phyloP scores from a whole-genome alignment of 1,140 invertebrate species.

The Drosophila murphyi region DNA sequence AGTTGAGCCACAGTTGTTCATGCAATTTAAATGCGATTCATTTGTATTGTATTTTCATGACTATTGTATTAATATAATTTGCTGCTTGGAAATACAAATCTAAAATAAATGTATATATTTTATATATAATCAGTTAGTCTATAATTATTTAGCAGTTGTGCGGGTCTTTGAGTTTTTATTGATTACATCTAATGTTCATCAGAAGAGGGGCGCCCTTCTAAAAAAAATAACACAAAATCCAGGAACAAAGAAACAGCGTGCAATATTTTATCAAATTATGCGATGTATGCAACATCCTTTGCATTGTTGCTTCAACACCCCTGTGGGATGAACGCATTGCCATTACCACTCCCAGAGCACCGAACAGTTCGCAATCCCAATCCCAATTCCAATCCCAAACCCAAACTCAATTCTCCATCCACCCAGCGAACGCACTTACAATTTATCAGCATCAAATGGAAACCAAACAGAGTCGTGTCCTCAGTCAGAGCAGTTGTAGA shows the following conservation, averaged over 20 bases:
- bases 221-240: constrained; percentile 7
- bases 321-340: constrained; percentile 22
- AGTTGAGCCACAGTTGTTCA: no score
- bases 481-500: constrained; percentile 18
- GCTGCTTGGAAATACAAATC: no score
- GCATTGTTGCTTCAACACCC: constrained; percentile 63
- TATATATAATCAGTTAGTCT: no score
- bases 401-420: constrained; percentile 15
- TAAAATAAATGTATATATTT: no score
- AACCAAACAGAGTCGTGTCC: constrained; percentile 61
- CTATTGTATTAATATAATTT: no score
- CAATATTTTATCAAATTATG: constrained; percentile 82
- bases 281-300: constrained; percentile 72
- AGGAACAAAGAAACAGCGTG: constrained; percentile 62
- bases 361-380: not conserved
- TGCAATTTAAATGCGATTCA: no score
- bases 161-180: constrained; percentile 39
- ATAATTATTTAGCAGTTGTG: not conserved
- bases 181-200: constrained; percentile 76
- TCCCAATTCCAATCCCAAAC: not conserved
- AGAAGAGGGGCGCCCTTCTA: constrained; percentile 40
- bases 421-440: constrained; percentile 70
- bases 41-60: no score
- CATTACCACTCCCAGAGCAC: constrained; percentile 1
- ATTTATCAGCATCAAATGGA: constrained; percentile 82